Conservation (phyloP, 2,797 vertebrate genomes). For the Amniataba percoides region DNA sequence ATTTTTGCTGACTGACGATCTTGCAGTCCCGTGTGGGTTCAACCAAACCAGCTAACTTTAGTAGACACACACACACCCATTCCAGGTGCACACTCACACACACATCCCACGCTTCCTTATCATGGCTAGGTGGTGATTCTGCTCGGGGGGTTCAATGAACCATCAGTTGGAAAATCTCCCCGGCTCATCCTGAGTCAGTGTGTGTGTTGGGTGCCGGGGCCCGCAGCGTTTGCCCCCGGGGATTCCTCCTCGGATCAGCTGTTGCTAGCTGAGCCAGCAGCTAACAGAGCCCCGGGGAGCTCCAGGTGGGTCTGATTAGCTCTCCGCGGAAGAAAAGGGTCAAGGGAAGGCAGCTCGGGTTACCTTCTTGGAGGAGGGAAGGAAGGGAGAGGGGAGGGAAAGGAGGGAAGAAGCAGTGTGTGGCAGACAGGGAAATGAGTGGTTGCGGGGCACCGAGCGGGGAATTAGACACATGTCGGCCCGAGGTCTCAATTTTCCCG, state of each 20-base stretch:
- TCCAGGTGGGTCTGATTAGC: slow-evolving; percentile 86
- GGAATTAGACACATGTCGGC: slow-evolving; percentile 79
- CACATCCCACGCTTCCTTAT: slow-evolving; percentile 31
- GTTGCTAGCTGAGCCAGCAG: slow-evolving; percentile 82
- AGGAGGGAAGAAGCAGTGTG: slow-evolving; percentile 49
- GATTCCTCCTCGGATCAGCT: slow-evolving; percentile 75
- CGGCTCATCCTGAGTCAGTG: slow-evolving; percentile 63
- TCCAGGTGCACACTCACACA: slow-evolving; percentile 35
- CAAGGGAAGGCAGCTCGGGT: slow-evolving; percentile 78
- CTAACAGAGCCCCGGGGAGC: slow-evolving; percentile 75
- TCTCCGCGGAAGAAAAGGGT: slow-evolving; percentile 78
- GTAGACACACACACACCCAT: background rate
- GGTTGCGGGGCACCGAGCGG: slow-evolving; percentile 65
- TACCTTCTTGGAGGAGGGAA: slow-evolving; percentile 63
- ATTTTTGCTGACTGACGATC: slow-evolving; percentile 25
- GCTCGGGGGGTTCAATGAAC: slow-evolving; percentile 65
- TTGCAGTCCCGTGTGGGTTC: background rate
- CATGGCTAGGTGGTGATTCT: slow-evolving; percentile 55
- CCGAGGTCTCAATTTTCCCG: slow-evolving; percentile 76
- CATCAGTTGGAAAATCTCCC: slow-evolving; percentile 68
- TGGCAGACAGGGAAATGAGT: slow-evolving; percentile 61
- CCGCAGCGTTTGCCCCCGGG: slow-evolving; percentile 60
- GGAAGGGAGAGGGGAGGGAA: slow-evolving; percentile 43
- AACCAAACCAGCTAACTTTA: slow-evolving; percentile 1
- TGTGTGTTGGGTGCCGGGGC: slow-evolving; percentile 68